These are phyloP conservation scores for Colletes latitarsis DNA, from an alignment of 1,140 invertebrate genomes.

Conservation along the genomic window DNA sequence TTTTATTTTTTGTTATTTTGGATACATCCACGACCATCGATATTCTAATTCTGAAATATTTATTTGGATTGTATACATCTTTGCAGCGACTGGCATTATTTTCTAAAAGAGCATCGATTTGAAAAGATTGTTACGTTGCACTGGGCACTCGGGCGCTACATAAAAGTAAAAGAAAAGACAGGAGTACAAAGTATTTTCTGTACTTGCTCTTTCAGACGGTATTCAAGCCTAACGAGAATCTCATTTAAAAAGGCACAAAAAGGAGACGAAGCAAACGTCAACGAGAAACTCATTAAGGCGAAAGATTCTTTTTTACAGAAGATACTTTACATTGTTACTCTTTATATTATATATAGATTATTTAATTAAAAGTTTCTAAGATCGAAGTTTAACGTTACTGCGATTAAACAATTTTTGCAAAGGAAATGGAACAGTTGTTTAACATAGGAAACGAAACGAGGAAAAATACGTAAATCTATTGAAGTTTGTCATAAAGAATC, in stretches of 20 bases:
- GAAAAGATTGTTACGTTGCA: too few relatives aligned
- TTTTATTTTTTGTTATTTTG: too few relatives aligned
- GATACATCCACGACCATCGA: too few relatives aligned
- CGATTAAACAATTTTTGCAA: background rate
- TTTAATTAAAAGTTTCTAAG: background rate
- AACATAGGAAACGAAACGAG: too few relatives aligned
- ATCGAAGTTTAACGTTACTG: too few relatives aligned
- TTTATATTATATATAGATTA: too few relatives aligned
- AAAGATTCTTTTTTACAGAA: background rate
- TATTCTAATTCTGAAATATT: too few relatives aligned
- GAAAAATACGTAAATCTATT: too few relatives aligned
- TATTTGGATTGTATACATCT: too few relatives aligned
- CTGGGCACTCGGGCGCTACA: too few relatives aligned
- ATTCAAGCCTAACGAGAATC: conserved; percentile 23
- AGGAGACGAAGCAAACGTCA: background rate
- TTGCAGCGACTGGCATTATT: background rate
- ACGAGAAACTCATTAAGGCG: conserved; percentile 10
- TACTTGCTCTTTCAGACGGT: conserved; percentile 3
- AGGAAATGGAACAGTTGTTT: too few relatives aligned
- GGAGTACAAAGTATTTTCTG: conserved; percentile 6
- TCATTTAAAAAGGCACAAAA: conserved; percentile 3
- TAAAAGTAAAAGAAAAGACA: background rate
- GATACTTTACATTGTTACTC: background rate
- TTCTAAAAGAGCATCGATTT: background rate
- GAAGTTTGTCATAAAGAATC: too few relatives aligned